phyloP scores from a whole-genome alignment of 2,888 invertebrate species.

The Itoplectis maculator region DNA sequence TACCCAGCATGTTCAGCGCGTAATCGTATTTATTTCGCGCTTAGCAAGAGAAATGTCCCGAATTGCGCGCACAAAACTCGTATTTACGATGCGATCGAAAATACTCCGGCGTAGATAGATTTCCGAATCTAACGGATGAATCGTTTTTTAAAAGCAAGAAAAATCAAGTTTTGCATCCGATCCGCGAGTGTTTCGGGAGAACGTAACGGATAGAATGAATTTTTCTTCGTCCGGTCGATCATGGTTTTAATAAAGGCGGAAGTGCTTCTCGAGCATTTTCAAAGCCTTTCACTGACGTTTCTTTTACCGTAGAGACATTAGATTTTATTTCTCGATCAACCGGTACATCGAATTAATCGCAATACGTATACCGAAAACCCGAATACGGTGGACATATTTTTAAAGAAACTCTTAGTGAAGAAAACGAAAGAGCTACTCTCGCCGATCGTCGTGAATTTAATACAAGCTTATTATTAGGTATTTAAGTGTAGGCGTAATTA shows the following conservation, averaged over 20 bases:
- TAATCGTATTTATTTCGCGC: conserved; percentile 62
- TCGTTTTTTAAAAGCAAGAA: conserved; percentile 10
- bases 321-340: conserved; percentile 21
- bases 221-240: not conserved
- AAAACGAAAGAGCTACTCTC: conserved; percentile 2
- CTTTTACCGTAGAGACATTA: conserved; percentile 1
- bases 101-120: conserved; percentile 53
- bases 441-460: conserved; percentile 79
- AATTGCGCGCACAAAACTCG: conserved; percentile 55
- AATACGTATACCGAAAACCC: conserved; percentile 22
- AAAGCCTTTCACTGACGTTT: conserved; percentile 18
- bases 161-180: not conserved
- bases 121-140: conserved; percentile 38
- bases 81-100: conserved; percentile 52
- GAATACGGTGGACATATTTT: conserved; percentile 48
- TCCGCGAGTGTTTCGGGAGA: not conserved
- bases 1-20: conserved; percentile 59
- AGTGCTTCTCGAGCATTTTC: conserved; percentile 43
- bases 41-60: conserved; percentile 42
- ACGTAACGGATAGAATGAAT: no score
- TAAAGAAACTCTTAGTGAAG: conserved; percentile 44
- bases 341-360: conserved; percentile 7
- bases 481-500: conserved; percentile 66
- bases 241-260: conserved; percentile 37
- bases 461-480: conserved; percentile 73